These are phyloP conservation scores for Leptinotarsa tumamoca DNA, from an alignment of 2,888 invertebrate species.

Conservation along the genomic window DNA sequence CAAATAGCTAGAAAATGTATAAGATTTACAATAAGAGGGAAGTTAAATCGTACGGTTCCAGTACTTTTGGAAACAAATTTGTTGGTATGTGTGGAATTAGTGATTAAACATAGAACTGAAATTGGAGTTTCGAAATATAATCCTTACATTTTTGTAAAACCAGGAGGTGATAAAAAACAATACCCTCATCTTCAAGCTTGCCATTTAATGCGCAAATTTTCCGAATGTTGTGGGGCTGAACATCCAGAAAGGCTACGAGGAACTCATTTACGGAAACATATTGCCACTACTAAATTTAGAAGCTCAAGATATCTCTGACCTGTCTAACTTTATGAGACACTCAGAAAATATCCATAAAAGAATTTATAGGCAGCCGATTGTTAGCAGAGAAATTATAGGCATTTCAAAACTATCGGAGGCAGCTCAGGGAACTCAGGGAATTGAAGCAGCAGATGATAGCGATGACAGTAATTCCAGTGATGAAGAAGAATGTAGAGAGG, in stretches of 20 bases:
- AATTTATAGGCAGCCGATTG: conserved; percentile 48
- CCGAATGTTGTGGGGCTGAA: too few relatives aligned
- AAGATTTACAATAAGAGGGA: conserved; percentile 18
- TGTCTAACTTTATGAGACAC: conserved; percentile 53
- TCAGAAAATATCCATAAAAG: conserved; percentile 51
- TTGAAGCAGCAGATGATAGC: conserved; percentile 16
- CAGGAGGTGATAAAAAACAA: too few relatives aligned
- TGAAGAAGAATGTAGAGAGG: not conserved
- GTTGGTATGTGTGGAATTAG: conserved; percentile 24
- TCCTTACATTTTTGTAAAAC: too few relatives aligned
- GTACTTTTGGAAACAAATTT: conserved; percentile 26
- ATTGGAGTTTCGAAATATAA: too few relatives aligned
- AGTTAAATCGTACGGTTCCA: conserved; percentile 19
- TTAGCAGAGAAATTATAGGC: conserved; percentile 44
- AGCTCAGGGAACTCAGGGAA: conserved; percentile 38
- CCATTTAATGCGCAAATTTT: too few relatives aligned
- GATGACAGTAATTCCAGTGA: conserved; percentile 1
- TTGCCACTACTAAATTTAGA: conserved; percentile 48
- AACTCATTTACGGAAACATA: too few relatives aligned
- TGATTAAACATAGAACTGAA: conserved; percentile 52
- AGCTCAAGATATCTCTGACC: conserved; percentile 47
- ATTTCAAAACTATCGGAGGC: conserved; percentile 48
- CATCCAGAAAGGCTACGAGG: too few relatives aligned
- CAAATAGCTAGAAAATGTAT: conserved; percentile 18
- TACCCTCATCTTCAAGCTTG: too few relatives aligned